phyloP scores from a whole-genome alignment of 2,113 vertebrate species.

The Eonycteris spelaea region DNA sequence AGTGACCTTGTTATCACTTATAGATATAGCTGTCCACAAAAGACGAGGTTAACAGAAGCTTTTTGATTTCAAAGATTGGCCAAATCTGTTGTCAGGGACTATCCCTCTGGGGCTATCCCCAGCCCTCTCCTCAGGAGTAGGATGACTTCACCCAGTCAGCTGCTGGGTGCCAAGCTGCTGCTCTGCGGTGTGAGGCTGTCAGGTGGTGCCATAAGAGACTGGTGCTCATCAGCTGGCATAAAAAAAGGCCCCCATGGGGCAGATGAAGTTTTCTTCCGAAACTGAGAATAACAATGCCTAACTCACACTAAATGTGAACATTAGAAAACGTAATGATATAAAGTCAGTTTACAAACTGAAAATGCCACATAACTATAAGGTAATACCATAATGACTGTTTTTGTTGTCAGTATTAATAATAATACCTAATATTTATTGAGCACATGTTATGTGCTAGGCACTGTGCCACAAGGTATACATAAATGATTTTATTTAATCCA shows the following conservation, averaged over 20 bases:
- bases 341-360: neutral
- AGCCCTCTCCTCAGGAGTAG: neutral
- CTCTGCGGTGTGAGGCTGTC: neutral
- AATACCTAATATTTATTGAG: neutral
- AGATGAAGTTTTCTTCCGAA: neutral
- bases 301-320: neutral
- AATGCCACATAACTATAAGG: neutral
- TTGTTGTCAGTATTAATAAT: neutral
- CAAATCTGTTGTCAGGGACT: neutral
- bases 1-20: neutral
- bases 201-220: neutral
- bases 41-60: neutral
- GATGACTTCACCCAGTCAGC: neutral
- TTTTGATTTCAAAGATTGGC: neutral
- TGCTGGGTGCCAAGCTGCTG: neutral
- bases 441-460: neutral
- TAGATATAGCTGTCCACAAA: neutral
- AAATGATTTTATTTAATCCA: neutral
- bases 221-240: neutral
- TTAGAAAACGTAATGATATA: neutral
- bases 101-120: neutral
- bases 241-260: neutral
- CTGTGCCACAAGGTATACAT: neutral
- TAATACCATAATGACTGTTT: neutral
- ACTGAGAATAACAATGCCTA: neutral